These are phyloP conservation scores for Minunthozetes semirufus DNA, from an alignment of 2,888 invertebrate genomes.

Conservation along the genomic window DNA sequence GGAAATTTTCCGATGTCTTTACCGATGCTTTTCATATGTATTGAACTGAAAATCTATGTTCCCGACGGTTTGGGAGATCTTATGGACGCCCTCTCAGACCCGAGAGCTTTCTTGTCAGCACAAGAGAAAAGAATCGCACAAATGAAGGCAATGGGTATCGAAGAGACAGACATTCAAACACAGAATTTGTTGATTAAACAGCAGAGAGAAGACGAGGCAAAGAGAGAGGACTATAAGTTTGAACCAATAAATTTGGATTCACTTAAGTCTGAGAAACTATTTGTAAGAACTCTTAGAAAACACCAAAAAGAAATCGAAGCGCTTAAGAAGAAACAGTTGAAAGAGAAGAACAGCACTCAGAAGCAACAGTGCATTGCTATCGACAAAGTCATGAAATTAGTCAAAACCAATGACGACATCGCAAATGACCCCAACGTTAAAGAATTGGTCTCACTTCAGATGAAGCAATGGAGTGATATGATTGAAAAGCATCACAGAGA, in stretches of 20 bases:
- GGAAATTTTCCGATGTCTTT: conserved; percentile 98
- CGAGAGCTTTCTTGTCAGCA: conserved; percentile 79
- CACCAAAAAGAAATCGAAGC: conserved; percentile 92
- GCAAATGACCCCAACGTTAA: conserved; percentile 48
- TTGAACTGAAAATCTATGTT: conserved; percentile 98
- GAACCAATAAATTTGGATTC: conserved; percentile 84
- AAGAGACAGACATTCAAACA: conserved; percentile 59
- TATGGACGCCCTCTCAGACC: conserved; percentile 95
- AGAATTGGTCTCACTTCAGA: conserved; percentile 78
- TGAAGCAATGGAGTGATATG: conserved; percentile 87
- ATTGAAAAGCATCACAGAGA: conserved; percentile 71
- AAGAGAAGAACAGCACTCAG: conserved; percentile 82
- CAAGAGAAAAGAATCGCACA: conserved; percentile 80
- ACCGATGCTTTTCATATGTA: conserved; percentile 97
- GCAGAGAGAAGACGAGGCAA: conserved; percentile 65
- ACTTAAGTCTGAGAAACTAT: conserved; percentile 72
- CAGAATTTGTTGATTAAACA: conserved; percentile 55
- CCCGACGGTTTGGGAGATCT: conserved; percentile 97
- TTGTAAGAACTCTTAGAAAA: conserved; percentile 83
- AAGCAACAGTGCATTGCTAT: conserved; percentile 83
- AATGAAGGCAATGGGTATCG: conserved; percentile 92
- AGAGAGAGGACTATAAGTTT: conserved; percentile 60
- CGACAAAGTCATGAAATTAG: conserved; percentile 83
- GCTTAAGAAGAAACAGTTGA: conserved; percentile 82
- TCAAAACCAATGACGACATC: conserved; percentile 59